Evolutionary conservation across 2,113 vertebrate genomes (phyloP).

Genomic region (Rousettus leschenaultii): DNA sequence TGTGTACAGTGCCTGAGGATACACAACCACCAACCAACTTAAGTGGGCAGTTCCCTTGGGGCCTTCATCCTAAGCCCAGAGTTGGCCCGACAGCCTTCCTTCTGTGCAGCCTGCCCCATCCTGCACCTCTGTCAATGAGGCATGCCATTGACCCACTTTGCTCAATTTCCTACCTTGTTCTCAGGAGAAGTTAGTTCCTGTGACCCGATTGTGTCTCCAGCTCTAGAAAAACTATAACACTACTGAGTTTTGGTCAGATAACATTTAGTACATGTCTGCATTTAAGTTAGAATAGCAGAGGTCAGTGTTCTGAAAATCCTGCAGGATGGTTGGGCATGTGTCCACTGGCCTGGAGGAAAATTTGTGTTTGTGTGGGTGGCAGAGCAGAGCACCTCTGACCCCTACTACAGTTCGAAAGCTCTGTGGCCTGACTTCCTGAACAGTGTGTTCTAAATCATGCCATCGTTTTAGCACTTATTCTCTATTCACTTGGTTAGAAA

Average conservation of each 20-base stretch:
- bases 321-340: background rate
- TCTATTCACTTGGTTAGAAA: conserved; percentile 34
- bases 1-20: background rate
- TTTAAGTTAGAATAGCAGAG: conserved; percentile 35
- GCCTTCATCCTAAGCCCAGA: background rate
- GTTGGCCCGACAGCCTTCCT: background rate
- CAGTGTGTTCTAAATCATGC: background rate
- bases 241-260: background rate
- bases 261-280: background rate
- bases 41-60: background rate
- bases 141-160: background rate
- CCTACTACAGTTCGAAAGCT: background rate
- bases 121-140: background rate
- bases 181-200: background rate
- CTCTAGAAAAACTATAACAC: background rate
- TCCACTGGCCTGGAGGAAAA: background rate
- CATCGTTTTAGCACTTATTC: background rate
- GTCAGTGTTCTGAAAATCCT: background rate
- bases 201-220: background rate
- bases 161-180: background rate
- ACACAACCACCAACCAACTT: background rate
- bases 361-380: background rate
- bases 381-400: background rate
- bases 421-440: background rate
- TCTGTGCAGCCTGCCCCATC: background rate